A percentile compares a stretch with the other conserved stretches of the same genome.
phyloP scores from a whole-genome alignment of 2,797 vertebrate genomes.

The Urocyon cinereoargenteus region DNA sequence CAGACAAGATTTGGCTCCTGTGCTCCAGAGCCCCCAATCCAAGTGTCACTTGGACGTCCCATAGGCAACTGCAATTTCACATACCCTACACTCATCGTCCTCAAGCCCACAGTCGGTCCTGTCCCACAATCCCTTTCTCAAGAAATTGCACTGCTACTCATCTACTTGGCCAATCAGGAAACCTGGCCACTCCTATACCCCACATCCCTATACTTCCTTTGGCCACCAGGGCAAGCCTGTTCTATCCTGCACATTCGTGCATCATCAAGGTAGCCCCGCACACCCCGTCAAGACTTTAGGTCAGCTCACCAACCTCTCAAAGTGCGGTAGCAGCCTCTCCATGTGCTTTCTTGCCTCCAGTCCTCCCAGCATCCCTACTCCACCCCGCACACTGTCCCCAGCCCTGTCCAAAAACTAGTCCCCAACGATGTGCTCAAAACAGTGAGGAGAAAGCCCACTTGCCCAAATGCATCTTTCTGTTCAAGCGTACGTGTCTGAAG shows the following conservation, averaged over 20 bases:
- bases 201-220: not conserved
- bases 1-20: not conserved
- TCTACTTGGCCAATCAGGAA: not conserved
- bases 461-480: not conserved
- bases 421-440: not conserved
- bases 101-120: not conserved
- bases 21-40: not conserved
- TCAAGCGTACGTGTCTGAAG: not conserved
- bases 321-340: not conserved
- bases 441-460: not conserved
- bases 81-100: not conserved
- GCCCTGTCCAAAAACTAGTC: not conserved
- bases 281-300: not conserved
- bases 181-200: not conserved
- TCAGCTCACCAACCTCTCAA: not conserved
- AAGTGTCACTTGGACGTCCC: not conserved
- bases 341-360: not conserved
- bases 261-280: not conserved
- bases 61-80: conserved; percentile 11
- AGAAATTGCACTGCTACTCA: not conserved
- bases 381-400: not conserved
- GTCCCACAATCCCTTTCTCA: not conserved
- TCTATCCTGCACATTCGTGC: not conserved
- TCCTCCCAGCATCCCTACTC: not conserved
- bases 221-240: not conserved